These are phyloP conservation scores for Ochlodes sylvanus DNA, from an alignment of 2,888 invertebrate genomes.

Conservation along the genomic window DNA sequence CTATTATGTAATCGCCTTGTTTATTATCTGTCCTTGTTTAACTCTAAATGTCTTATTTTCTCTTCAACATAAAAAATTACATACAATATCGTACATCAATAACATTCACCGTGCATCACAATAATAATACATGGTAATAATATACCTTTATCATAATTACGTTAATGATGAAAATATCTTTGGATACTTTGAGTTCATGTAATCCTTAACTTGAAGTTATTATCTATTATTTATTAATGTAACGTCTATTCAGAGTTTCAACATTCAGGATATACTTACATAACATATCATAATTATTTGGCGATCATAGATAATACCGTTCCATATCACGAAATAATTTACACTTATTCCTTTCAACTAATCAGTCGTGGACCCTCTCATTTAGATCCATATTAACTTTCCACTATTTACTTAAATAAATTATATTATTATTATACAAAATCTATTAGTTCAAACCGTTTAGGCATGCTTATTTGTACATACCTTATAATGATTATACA, in stretches of 20 bases:
- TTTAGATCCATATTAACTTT: constrained; percentile 79
- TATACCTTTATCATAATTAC: constrained; percentile 44
- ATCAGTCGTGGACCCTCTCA: constrained; percentile 81
- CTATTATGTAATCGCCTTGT: constrained; percentile 76
- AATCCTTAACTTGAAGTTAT: constrained; percentile 50
- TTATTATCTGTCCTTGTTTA: constrained; percentile 72
- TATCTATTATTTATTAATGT: constrained; percentile 51
- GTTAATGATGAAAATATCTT: constrained; percentile 49
- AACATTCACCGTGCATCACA: constrained; percentile 73
- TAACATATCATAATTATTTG: constrained; percentile 77
- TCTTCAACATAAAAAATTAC: constrained; percentile 76
- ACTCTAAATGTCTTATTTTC: constrained; percentile 68
- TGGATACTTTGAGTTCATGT: constrained; percentile 51
- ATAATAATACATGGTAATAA: constrained; percentile 49
- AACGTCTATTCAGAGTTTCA: constrained; percentile 72
- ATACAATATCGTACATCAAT: constrained; percentile 76
- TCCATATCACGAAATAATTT: constrained; percentile 79
- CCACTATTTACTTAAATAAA: constrained; percentile 80
- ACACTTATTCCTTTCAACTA: constrained; percentile 82
- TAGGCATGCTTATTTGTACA: constrained; percentile 58
- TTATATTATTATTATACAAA: constrained; percentile 84
- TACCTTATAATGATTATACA: constrained; percentile 45
- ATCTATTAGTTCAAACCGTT: constrained; percentile 66
- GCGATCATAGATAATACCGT: constrained; percentile 81
- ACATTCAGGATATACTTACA: constrained; percentile 69